A percentile compares a stretch with the other conserved stretches of the same genome.
Evolutionary conservation across 92 coral and sea anemone species (phyloP).

Genomic region (Actinostola sp.): DNA sequence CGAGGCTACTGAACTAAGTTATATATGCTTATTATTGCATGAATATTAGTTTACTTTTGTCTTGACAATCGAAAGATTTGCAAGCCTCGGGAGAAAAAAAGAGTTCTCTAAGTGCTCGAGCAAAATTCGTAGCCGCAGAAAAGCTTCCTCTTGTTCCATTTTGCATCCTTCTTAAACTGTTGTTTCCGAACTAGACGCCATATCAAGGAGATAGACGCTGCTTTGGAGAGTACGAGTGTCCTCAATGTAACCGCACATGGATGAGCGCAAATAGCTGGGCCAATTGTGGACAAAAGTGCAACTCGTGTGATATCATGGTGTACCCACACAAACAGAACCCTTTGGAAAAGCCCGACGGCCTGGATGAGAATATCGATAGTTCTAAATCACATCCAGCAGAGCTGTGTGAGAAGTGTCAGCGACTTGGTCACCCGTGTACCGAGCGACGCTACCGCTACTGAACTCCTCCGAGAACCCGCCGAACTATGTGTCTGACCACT

Average conservation of each 20-base stretch:
- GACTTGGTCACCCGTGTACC: conserved; percentile 66
- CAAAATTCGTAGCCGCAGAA: not conserved
- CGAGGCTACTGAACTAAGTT: too few species aligned
- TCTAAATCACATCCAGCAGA: conserved; percentile 62
- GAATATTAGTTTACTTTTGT: too few species aligned
- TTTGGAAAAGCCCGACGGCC: conserved; percentile 76
- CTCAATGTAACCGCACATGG: conserved; percentile 69
- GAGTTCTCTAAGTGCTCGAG: too few species aligned
- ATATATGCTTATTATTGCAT: too few species aligned
- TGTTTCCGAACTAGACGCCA: conserved; percentile 77
- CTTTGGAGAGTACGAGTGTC: conserved; percentile 82
- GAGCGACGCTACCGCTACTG: not conserved
- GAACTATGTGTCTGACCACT: not conserved
- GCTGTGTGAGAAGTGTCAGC: conserved; percentile 79
- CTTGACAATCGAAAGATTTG: too few species aligned
- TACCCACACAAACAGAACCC: conserved; percentile 77
- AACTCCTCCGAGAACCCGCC: not conserved
- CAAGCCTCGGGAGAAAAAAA: too few species aligned
- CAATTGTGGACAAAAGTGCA: conserved; percentile 75
- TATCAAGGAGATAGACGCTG: conserved; percentile 72
- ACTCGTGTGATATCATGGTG: conserved; percentile 49
- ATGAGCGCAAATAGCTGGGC: conserved; percentile 86
- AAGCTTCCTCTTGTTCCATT: not conserved
- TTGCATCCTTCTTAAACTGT: not conserved
- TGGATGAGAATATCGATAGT: conserved; percentile 56